These are phyloP conservation scores for Drosophila setosimentum DNA, from an alignment of 2,888 invertebrate genomes.

Conservation along the genomic window DNA sequence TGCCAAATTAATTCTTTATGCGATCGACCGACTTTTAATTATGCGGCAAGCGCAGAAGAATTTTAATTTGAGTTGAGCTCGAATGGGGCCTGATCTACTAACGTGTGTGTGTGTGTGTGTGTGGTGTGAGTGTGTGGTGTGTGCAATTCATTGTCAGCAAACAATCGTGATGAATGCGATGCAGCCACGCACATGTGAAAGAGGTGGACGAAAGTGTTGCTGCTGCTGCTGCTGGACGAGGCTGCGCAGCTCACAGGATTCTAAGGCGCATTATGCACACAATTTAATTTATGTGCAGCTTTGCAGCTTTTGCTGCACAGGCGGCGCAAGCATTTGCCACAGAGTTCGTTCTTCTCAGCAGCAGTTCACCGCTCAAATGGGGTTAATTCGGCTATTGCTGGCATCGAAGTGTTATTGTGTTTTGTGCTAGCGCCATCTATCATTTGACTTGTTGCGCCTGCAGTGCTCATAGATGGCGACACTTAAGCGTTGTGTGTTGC, in stretches of 20 bases:
- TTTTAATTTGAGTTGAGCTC: conserved; percentile 78
- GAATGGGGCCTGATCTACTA: conserved; percentile 16
- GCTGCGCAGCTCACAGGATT: conserved; percentile 40
- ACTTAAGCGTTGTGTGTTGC: neutral
- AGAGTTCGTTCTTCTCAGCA: conserved; percentile 18
- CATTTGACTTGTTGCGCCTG: conserved; percentile 12
- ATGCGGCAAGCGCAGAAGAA: conserved; percentile 61
- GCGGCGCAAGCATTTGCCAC: conserved; percentile 14
- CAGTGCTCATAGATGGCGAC: conserved; percentile 32
- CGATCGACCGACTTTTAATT: conserved; percentile 71
- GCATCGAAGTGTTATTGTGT: neutral
- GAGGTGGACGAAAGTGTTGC: conserved; percentile 23
- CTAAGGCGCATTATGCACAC: conserved; percentile 77
- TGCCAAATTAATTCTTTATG: conserved; percentile 73
- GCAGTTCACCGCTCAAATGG: neutral
- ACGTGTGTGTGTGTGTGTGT: conserved; percentile 41
- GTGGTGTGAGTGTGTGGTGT: conserved; percentile 25
- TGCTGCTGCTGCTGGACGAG: neutral
- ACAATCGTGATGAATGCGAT: conserved; percentile 83
- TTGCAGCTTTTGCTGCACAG: conserved; percentile 1
- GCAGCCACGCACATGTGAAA: conserved; percentile 78
- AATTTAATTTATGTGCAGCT: conserved; percentile 79
- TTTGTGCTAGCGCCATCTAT: conserved; percentile 34
- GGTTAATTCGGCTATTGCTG: conserved; percentile 1
- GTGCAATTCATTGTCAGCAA: conserved; percentile 82